These are phyloP conservation scores for rabbit (Oryctolagus cuniculus) DNA, from an alignment of 2,113 vertebrate species.

Conservation along the genomic window mOryCun1.1 NC_091452.1:4296001-4296500, in stretches of 20 bases:
- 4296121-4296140: conserved; percentile 47
- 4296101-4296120: background rate
- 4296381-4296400: background rate
- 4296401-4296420: background rate
- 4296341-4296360: conserved; percentile 9
- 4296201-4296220: background rate
- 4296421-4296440: background rate
- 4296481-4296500: background rate
- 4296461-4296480: background rate
- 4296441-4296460: background rate
- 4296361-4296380: background rate
- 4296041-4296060: too few relatives aligned
- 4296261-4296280: background rate
- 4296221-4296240: background rate
- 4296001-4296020: background rate
- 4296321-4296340: background rate
- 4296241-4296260: background rate
- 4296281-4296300: background rate
- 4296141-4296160: conserved; percentile 49
- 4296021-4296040: background rate
- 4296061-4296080: background rate
- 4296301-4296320: background rate
- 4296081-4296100: background rate
- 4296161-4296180: conserved; percentile 53
- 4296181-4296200: background rate